Conservation (phyloP, 1,140 invertebrate species). For the Drosophila sp. region DNA sequence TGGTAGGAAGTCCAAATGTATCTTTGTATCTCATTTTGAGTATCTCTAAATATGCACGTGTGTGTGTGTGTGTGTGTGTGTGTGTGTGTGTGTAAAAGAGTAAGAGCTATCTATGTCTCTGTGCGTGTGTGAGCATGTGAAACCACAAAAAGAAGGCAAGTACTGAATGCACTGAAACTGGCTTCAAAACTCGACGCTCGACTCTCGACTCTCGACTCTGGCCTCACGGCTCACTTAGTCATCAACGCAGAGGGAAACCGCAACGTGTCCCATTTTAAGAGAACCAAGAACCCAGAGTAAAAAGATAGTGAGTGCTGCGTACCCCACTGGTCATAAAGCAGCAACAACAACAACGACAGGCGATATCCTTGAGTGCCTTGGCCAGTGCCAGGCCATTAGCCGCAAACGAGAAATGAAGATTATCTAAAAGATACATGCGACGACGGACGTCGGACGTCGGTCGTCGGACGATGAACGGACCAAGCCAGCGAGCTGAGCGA, state of each 20-base stretch:
- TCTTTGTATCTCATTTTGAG: slow-evolving; percentile 82
- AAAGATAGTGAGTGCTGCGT: slow-evolving; percentile 60
- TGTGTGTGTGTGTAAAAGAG: slow-evolving; percentile 41
- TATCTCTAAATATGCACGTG: slow-evolving; percentile 79
- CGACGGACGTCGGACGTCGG: slow-evolving; percentile 30
- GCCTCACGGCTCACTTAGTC: slow-evolving; percentile 72
- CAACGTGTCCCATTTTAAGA: slow-evolving; percentile 81
- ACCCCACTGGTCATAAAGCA: slow-evolving; percentile 52
- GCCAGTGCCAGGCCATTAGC: slow-evolving; percentile 78
- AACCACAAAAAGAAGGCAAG: slow-evolving; percentile 75
- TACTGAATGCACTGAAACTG: slow-evolving; percentile 69
- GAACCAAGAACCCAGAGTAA: slow-evolving; percentile 48
- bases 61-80: slow-evolving; percentile 27
- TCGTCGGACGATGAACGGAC: slow-evolving; percentile 28
- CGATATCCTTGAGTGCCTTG: slow-evolving; percentile 79
- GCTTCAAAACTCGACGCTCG: slow-evolving; percentile 40
- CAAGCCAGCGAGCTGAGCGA: slow-evolving; percentile 48
- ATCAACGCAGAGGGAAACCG: slow-evolving; percentile 76
- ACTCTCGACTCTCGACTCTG: slow-evolving; percentile 20
- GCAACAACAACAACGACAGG: slow-evolving; percentile 52
- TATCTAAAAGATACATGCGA: slow-evolving; percentile 82
- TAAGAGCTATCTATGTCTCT: neutral
- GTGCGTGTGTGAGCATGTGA: slow-evolving; percentile 28
- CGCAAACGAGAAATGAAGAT: slow-evolving; percentile 83
- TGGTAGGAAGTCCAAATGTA: slow-evolving; percentile 83